Percentiles rank a stretch among this genome's conserved stretches.
Evolutionary conservation across 2,113 vertebrate genomes (phyloP).

Genomic region (Morone chrysops): DNA sequence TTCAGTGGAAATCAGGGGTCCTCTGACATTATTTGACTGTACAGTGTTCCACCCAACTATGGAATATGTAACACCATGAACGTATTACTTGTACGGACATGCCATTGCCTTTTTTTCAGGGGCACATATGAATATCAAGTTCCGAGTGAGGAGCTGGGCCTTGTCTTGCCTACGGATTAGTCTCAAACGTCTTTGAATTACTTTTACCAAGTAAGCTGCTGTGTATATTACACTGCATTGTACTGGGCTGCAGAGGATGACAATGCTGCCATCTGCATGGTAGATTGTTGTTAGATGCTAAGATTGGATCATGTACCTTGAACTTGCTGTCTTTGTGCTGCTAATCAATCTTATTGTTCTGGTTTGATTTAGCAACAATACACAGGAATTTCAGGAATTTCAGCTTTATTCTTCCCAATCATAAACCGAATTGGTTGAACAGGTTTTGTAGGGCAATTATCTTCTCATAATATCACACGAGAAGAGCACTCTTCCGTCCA

Average conservation of each 20-base stretch:
- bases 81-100: not conserved
- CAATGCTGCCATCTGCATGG: not conserved
- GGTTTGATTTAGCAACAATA: too few relatives aligned
- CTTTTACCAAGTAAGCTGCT: not conserved
- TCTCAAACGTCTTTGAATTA: not conserved
- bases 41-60: not conserved
- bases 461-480: not conserved
- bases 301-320: not conserved
- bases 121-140: slow-evolving; percentile 1
- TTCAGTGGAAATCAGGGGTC: not conserved
- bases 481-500: not conserved
- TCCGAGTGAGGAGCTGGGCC: not conserved
- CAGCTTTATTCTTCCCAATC: not conserved
- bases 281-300: not conserved
- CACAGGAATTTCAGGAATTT: not conserved
- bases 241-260: not conserved
- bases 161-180: not conserved
- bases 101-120: not conserved
- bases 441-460: not conserved
- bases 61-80: not conserved
- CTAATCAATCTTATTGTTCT: not conserved
- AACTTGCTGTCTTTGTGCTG: not conserved
- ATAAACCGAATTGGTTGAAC: not conserved
- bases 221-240: not conserved
- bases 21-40: not conserved